Evolutionary conservation across 2,113 vertebrate genomes (phyloP).

Genomic region (Grantiella picta): DNA sequence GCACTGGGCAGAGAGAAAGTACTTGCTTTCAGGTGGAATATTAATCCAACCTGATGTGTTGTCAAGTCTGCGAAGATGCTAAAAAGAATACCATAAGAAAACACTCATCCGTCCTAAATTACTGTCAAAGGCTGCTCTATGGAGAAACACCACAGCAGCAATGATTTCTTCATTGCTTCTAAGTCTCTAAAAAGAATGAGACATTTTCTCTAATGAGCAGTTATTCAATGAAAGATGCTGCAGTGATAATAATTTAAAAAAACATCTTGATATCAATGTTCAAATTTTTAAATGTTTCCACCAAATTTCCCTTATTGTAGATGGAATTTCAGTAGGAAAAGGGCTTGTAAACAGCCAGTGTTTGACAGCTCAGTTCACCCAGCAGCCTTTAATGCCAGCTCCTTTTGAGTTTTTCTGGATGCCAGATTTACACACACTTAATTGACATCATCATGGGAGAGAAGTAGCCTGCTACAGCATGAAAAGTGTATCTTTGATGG

Average conservation of each 20-base stretch:
- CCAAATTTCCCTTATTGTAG: neutral
- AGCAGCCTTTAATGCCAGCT: neutral
- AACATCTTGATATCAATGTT: neutral
- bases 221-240: neutral
- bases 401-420: neutral
- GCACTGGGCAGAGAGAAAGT: constrained; percentile 27
- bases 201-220: constrained; percentile 16
- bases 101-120: constrained; percentile 51
- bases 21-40: constrained; percentile 26
- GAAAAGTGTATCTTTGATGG: neutral
- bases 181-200: constrained; percentile 11
- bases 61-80: constrained; percentile 30
- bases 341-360: neutral
- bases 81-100: constrained; percentile 43
- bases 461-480: neutral
- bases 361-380: neutral
- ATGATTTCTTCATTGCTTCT: constrained; percentile 30
- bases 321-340: constrained; percentile 15
- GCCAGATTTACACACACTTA: neutral
- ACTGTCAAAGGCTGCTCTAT: constrained; percentile 37
- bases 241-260: constrained; percentile 23
- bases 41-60: constrained; percentile 49
- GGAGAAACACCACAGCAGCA: constrained; percentile 7
- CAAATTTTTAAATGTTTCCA: neutral
- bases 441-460: neutral